Evolutionary conservation across 2,888 invertebrate genomes (phyloP), one percentile per base, ranked within the genome.

Genomic region (Eupithecia exiguata): DNA sequence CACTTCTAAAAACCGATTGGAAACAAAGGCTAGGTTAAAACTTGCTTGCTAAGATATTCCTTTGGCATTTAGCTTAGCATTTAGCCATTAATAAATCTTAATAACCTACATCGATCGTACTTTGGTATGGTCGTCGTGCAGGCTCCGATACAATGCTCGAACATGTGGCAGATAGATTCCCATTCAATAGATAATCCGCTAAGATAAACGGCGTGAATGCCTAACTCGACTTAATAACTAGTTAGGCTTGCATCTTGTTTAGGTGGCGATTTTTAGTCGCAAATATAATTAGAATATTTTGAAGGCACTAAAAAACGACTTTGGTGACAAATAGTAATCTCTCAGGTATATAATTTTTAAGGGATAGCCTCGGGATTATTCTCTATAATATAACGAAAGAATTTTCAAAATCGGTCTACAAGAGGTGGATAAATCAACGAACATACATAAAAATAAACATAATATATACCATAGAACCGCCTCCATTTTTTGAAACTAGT

Each of bases 151-250:
- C 72, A 73, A 71, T 74, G 67, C 68, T 68, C n/a, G 46, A 68
- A 62, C 75, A 73, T 76, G 67, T 71, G 73, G 66, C 67, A 73
- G 73, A 77, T 78, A 74, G 78, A 78, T 78, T 66, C 77, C 77
- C 76, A 79, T 80, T 80, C 78, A 80, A 78, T 77, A 79, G 79
- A 79, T 79, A 77, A 80, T 75, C 74, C 71, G 63, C 70, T 77
- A 77, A 79, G 80, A 79, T 79, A 77, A 80, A 79, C 79, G 74
- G 76, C 75, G 70, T 78, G 73, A 72, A 79, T 79, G 71, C 75
- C 75, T 77, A 73, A 77, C 75, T 75, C 65, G 68, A 72, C 66
- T 76, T 76, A 70, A 74, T 78, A 80, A 76, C 77, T 72, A 75
- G 77, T 70, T 75, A 77, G 71, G 69, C 68, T 43, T 38, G 61